A percentile compares a stretch with the other conserved stretches of the same genome.
phyloP scores from a whole-genome alignment of 1,140 invertebrate species.

The Drosophila neocordata region DNA sequence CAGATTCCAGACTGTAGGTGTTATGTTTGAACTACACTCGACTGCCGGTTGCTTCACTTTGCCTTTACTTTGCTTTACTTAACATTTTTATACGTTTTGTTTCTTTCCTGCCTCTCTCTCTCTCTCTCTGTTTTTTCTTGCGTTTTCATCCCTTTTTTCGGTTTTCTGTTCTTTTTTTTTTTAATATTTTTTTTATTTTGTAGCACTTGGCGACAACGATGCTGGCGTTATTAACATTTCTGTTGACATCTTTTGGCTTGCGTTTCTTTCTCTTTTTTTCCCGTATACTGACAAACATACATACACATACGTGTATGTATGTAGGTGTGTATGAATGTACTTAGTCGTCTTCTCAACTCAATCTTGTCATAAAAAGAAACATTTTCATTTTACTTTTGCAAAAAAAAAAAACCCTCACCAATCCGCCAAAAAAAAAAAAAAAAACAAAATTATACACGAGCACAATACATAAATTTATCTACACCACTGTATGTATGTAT shows the following conservation, averaged over 20 bases:
- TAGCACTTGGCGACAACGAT: slow-evolving; percentile 44
- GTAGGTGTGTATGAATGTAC: slow-evolving; percentile 31
- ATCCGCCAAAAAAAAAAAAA: too few relatives aligned
- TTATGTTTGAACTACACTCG: slow-evolving; percentile 77
- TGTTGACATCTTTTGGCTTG: slow-evolving; percentile 69
- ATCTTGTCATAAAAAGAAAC: slow-evolving; percentile 54
- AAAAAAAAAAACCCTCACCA: background rate
- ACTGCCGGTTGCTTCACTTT: slow-evolving; percentile 48
- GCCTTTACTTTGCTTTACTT: slow-evolving; percentile 22
- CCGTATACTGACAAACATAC: background rate
- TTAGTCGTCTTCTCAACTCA: slow-evolving; percentile 54
- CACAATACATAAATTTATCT: background rate
- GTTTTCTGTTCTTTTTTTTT: slow-evolving; percentile 43
- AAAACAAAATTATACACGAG: too few relatives aligned
- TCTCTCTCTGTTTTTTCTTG: slow-evolving; percentile 1
- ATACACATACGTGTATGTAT: background rate
- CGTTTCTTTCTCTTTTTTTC: slow-evolving; percentile 25
- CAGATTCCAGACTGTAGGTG: slow-evolving; percentile 58
- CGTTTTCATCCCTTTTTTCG: slow-evolving; percentile 3
- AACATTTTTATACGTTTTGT: slow-evolving; percentile 28
- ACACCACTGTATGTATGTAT: slow-evolving; percentile 1
- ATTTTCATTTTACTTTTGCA: slow-evolving; percentile 60
- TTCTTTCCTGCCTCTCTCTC: background rate
- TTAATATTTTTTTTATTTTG: slow-evolving; percentile 54
- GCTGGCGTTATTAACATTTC: slow-evolving; percentile 73